A percentile compares a stretch with the other conserved stretches of the same genome.
Conservation (phyloP, 2,113 vertebrate species). For the Hippocampus zosterae region DNA sequence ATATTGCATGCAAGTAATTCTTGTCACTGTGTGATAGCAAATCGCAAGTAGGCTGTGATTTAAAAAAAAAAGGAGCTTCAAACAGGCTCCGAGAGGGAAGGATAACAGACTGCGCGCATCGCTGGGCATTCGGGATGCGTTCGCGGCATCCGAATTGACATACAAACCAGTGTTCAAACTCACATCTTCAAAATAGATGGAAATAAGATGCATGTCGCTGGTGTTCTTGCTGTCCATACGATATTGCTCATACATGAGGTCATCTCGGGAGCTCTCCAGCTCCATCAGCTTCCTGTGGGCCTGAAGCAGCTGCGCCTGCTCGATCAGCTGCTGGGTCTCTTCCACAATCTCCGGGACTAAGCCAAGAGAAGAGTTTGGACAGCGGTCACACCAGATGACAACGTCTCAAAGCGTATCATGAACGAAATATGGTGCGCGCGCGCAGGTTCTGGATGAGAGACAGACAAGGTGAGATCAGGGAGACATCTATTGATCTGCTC, state of each 20-base stretch:
- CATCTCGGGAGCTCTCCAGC: conserved; percentile 89
- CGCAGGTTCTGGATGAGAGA: not conserved
- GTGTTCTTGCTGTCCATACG: conserved; percentile 93
- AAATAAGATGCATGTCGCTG: conserved; percentile 91
- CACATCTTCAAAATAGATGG: conserved; percentile 82
- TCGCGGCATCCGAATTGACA: too few species aligned
- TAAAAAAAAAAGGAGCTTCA: too few species aligned
- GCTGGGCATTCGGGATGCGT: too few species aligned
- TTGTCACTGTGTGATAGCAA: too few species aligned
- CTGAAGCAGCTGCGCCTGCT: conserved; percentile 84
- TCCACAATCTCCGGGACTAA: conserved; percentile 92
- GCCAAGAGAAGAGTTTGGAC: not conserved
- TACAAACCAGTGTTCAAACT: conserved; percentile 14
- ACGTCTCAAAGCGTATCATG: not conserved
- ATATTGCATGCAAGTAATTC: too few species aligned
- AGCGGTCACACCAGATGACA: not conserved
- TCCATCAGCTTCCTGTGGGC: conserved; percentile 95
- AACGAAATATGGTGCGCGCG: not conserved
- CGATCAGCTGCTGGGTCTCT: conserved; percentile 87
- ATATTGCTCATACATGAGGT: conserved; percentile 96
- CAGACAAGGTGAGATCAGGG: not conserved
- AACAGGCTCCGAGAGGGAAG: too few species aligned
- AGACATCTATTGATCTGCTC: not conserved
- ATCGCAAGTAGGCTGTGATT: too few species aligned
- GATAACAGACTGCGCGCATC: too few species aligned